A percentile compares a stretch with the other conserved stretches of the same genome.
Conservation (phyloP, 2,888 invertebrate genomes). For the Drosophila tanythrix region DNA sequence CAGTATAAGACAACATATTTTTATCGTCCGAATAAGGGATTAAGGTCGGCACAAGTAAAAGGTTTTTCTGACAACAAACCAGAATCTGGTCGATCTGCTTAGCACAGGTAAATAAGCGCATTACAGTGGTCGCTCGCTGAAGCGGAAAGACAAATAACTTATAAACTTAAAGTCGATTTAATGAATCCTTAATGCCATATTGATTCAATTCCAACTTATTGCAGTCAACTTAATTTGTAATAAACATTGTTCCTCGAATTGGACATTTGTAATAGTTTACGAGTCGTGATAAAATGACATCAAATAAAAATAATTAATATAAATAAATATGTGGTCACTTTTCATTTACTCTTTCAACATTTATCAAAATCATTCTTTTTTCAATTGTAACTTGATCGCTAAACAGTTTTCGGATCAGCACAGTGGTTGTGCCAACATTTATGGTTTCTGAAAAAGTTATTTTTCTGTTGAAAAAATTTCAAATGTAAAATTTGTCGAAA, state of each 20-base stretch:
- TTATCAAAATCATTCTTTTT: background rate
- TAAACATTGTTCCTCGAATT: background rate
- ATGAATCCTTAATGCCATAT: background rate
- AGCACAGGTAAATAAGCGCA: background rate
- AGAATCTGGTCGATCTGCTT: background rate
- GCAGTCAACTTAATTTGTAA: background rate
- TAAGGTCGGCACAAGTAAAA: background rate
- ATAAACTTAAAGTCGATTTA: background rate
- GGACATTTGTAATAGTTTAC: background rate
- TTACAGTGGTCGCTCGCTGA: background rate
- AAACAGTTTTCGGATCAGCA: background rate
- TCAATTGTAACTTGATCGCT: background rate
- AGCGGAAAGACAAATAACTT: background rate
- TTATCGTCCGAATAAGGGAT: conserved; percentile 33
- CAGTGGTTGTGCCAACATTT: background rate
- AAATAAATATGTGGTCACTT: no score
- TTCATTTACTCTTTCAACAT: background rate
- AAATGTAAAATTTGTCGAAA: background rate
- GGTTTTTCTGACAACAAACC: background rate
- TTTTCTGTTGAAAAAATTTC: background rate
- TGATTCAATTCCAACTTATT: background rate
- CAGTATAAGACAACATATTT: conserved; percentile 70
- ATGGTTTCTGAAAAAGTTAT: background rate
- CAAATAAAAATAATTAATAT: no score
- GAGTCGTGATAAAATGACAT: background rate